These are phyloP conservation scores for Stercorarius parasiticus DNA, from an alignment of 2,113 vertebrate species.

Conservation along the genomic window DNA sequence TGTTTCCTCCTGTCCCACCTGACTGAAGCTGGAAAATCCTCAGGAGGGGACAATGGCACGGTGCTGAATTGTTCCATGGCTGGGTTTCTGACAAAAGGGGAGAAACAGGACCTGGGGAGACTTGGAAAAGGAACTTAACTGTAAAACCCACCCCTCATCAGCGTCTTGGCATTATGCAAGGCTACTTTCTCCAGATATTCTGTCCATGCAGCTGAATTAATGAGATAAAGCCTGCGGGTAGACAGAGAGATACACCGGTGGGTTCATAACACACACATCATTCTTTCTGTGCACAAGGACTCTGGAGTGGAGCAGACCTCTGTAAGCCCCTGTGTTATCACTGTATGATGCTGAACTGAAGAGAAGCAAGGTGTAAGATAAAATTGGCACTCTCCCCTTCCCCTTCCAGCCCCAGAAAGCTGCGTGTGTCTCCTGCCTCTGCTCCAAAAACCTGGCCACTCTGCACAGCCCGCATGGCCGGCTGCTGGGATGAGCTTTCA, in stretches of 20 bases:
- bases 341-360: background rate
- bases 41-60: background rate
- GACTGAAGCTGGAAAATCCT: background rate
- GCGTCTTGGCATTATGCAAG: background rate
- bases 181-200: background rate
- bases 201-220: background rate
- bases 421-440: background rate
- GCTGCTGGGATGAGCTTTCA: background rate
- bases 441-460: background rate
- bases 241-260: background rate
- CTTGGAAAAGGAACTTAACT: background rate
- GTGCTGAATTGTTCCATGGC: background rate
- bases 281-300: background rate
- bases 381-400: background rate
- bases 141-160: background rate
- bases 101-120: background rate
- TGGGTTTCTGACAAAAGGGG: background rate
- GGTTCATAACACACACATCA: background rate
- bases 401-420: background rate
- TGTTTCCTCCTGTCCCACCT: background rate
- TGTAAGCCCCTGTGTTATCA: background rate
- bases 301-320: background rate
- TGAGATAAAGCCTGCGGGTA: background rate
- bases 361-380: background rate
- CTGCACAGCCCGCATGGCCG: rapidly evolving